Evolutionary conservation across 2,888 invertebrate species (phyloP).

Genomic region (Pollenia griseotomentosa): DNA sequence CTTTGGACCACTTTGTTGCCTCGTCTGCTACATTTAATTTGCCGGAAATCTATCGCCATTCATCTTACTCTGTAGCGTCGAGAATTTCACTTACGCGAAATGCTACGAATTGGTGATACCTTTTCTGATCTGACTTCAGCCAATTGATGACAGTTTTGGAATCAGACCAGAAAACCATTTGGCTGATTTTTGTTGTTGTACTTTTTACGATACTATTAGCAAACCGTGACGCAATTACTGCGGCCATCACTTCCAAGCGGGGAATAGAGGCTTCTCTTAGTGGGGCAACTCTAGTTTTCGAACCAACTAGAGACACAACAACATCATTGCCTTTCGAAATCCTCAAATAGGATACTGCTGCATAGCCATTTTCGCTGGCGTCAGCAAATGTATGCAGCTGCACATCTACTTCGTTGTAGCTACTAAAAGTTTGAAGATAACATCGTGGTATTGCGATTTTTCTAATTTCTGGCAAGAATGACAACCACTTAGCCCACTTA

Average conservation of each 20-base stretch:
- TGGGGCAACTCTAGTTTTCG: conserved; percentile 68
- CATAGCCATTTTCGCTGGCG: conserved; percentile 47
- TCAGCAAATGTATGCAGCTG: conserved; percentile 53
- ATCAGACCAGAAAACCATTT: conserved; percentile 36
- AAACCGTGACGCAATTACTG: conserved; percentile 53
- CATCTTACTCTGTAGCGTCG: conserved; percentile 19
- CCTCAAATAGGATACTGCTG: conserved; percentile 43
- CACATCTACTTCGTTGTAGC: conserved; percentile 6
- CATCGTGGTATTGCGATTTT: conserved; percentile 36
- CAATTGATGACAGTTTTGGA: conserved; percentile 44
- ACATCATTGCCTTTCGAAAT: conserved; percentile 20
- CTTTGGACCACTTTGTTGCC: conserved; percentile 40
- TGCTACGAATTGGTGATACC: conserved; percentile 56
- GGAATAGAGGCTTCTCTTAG: too few relatives aligned
- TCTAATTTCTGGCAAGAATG: conserved; percentile 50
- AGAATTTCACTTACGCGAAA: conserved; percentile 57
- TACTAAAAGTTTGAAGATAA: conserved; percentile 34
- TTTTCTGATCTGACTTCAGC: conserved; percentile 37
- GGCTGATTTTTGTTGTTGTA: conserved; percentile 35
- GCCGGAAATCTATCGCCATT: conserved; percentile 52
- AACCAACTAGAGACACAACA: conserved; percentile 41
- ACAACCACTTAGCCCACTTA: conserved; percentile 46
- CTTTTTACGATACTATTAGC: conserved; percentile 19
- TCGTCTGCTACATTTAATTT: conserved; percentile 52
- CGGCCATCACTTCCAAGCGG: conserved; percentile 66